Percentiles rank a stretch among this genome's conserved stretches.
These are phyloP conservation scores for Monopterus albus DNA, from an alignment of 2,113 vertebrate species.

Conservation along the genomic window DNA sequence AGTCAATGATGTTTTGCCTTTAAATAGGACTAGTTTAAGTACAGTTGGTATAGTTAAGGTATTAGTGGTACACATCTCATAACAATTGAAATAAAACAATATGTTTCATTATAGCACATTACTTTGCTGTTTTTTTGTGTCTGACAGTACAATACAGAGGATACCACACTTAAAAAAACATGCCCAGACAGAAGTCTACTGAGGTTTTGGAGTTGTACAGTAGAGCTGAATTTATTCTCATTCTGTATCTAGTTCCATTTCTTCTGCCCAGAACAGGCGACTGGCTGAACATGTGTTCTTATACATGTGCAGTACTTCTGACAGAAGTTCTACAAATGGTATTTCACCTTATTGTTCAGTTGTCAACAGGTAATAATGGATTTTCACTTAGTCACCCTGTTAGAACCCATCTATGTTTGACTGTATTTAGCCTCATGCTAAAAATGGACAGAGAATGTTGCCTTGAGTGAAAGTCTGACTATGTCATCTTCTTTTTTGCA, in stretches of 20 bases:
- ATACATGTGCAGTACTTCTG: no score
- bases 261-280: slow-evolving; percentile 1
- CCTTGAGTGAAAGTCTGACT: neutral
- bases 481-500: slow-evolving; percentile 1
- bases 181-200: neutral
- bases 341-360: no score
- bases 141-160: no score
- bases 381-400: neutral
- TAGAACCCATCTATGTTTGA: slow-evolving; percentile 12
- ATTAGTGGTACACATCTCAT: no score
- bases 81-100: no score
- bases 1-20: no score
- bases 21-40: neutral
- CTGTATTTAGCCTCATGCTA: neutral
- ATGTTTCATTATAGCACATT: no score
- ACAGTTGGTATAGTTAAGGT: neutral
- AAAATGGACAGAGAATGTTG: neutral
- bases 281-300: no score
- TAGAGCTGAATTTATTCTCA: slow-evolving; percentile 4
- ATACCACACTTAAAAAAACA: neutral
- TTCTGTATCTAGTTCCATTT: neutral
- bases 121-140: no score
- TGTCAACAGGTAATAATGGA: slow-evolving; percentile 6
- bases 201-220: neutral
- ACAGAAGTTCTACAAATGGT: no score